phyloP scores from a whole-genome alignment of 1,140 invertebrate genomes.

The Gonatopus flavifemur region DNA sequence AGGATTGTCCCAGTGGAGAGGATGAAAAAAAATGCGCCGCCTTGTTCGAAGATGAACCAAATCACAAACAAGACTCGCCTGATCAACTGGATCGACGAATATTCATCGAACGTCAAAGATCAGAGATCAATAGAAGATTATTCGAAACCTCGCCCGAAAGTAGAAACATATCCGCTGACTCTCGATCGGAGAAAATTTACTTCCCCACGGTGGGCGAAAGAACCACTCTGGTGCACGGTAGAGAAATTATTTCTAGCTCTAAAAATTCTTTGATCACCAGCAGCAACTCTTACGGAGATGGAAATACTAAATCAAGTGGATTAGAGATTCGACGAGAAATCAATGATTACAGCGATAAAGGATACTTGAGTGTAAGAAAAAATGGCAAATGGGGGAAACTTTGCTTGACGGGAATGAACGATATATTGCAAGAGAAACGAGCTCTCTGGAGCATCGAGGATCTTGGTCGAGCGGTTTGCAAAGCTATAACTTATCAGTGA shows the following conservation, averaged over 20 bases:
- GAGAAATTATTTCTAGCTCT: constrained; percentile 41
- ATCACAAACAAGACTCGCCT: background rate
- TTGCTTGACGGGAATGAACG: constrained; percentile 55
- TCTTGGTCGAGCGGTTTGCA: constrained; percentile 75
- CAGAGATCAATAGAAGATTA: too few species aligned
- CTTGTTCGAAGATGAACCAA: constrained; percentile 45
- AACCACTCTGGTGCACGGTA: constrained; percentile 29
- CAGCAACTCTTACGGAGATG: background rate
- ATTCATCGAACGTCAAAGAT: background rate
- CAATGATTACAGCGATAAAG: constrained; percentile 55
- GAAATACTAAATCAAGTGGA: too few species aligned
- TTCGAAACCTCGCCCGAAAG: too few species aligned
- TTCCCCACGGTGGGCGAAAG: too few species aligned
- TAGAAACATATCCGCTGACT: too few species aligned
- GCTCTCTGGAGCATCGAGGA: constrained; percentile 65
- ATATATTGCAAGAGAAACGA: constrained; percentile 33
- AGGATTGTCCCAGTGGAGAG: constrained; percentile 78
- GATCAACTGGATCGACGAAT: background rate
- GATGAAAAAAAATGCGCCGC: constrained; percentile 76
- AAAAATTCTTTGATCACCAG: constrained; percentile 27
- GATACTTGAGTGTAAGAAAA: constrained; percentile 73
- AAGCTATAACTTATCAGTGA: constrained; percentile 76
- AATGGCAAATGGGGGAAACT: constrained; percentile 79
- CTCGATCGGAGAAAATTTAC: too few species aligned
- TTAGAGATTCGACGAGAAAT: too few species aligned